Percentiles rank a stretch among this genome's conserved stretches.
phyloP scores from a whole-genome alignment of 2,113 vertebrate species.

The Amblyornis subalaris region DNA sequence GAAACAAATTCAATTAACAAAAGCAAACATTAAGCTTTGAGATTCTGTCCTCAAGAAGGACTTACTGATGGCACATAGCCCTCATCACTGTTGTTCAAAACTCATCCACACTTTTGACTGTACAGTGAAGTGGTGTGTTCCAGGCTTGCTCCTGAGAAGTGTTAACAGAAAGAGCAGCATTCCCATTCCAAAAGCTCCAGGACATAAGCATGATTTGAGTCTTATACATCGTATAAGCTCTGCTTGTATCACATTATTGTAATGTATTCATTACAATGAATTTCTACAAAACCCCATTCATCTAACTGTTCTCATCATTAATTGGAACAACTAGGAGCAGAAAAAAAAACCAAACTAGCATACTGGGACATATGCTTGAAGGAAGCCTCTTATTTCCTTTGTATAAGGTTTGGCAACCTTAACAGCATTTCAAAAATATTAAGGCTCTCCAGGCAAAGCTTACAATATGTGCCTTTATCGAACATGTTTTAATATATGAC shows the following conservation, averaged over 20 bases:
- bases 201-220: background rate
- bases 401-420: background rate
- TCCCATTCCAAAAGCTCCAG: background rate
- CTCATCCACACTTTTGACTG: background rate
- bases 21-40: background rate
- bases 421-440: background rate
- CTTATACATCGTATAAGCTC: background rate
- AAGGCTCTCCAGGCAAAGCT: background rate
- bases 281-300: background rate
- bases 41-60: background rate
- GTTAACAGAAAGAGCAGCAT: background rate
- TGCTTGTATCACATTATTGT: background rate
- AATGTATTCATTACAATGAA: background rate
- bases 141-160: background rate
- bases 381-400: background rate
- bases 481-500: background rate
- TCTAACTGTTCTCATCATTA: background rate
- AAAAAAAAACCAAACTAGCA: background rate
- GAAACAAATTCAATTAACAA: background rate
- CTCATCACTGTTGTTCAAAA: background rate
- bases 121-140: background rate
- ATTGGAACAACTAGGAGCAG: background rate
- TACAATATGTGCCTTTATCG: background rate
- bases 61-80: background rate
- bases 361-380: background rate